Evolutionary conservation across 2,888 invertebrate genomes (phyloP).

Genomic region (Lasioglossum lativentre): DNA sequence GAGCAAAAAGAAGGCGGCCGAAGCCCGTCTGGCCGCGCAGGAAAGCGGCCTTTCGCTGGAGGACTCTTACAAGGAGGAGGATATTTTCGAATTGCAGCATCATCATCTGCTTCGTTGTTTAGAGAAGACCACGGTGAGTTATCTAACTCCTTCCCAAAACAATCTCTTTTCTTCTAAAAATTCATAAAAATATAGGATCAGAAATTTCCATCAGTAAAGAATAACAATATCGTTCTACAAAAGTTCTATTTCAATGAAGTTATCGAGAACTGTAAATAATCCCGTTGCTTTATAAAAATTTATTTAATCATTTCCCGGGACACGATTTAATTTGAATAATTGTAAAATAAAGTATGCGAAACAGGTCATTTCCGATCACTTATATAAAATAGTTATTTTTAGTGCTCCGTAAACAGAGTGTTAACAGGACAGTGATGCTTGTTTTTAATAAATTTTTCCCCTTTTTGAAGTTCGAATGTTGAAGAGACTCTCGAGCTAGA

Average conservation of each 20-base stretch:
- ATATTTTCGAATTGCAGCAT: constrained; percentile 99
- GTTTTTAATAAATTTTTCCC: not conserved
- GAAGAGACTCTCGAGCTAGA: not conserved
- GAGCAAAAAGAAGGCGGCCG: constrained; percentile 99
- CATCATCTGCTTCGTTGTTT: constrained; percentile 98
- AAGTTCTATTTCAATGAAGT: too few relatives aligned
- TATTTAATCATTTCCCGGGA: too few relatives aligned
- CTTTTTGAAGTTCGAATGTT: not conserved
- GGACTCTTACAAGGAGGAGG: constrained; percentile 95
- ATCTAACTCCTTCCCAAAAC: not conserved
- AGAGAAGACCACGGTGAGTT: constrained; percentile 97
- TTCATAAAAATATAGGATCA: too few relatives aligned
- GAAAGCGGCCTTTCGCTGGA: constrained; percentile 97
- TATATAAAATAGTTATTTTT: too few relatives aligned
- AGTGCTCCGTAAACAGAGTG: not conserved
- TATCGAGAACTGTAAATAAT: too few relatives aligned
- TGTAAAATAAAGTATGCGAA: too few relatives aligned
- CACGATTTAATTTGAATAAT: too few relatives aligned
- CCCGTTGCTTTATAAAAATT: too few relatives aligned
- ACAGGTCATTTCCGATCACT: too few relatives aligned
- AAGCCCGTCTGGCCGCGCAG: constrained; percentile 96
- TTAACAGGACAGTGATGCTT: not conserved
- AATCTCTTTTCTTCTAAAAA: not conserved
- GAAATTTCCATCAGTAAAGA: too few relatives aligned
- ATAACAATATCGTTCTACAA: too few relatives aligned